phyloP scores from a whole-genome alignment of 1,140 invertebrate genomes.

The Triops cancriformis region DNA sequence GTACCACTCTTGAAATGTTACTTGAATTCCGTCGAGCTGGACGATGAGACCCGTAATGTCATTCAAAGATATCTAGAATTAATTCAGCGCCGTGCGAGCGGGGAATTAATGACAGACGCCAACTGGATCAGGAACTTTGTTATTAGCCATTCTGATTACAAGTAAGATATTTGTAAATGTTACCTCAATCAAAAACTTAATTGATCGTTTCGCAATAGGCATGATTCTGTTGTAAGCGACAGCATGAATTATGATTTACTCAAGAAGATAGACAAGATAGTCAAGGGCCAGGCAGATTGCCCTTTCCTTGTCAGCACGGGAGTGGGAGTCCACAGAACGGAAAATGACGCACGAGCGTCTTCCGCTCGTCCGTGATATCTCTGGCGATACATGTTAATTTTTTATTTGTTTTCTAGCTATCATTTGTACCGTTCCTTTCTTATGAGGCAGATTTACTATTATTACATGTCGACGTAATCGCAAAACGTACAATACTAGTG shows the following conservation, averaged over 20 bases:
- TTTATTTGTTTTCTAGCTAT: too few relatives aligned
- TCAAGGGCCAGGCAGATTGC: conserved; percentile 58
- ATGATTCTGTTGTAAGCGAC: conserved; percentile 83
- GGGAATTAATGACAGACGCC: conserved; percentile 76
- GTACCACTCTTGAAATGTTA: conserved; percentile 89
- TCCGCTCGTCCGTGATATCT: too few relatives aligned
- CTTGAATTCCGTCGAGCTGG: conserved; percentile 84
- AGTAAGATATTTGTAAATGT: conserved; percentile 32
- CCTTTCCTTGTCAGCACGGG: conserved; percentile 49
- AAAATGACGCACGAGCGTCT: conserved; percentile 27
- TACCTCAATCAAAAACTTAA: too few relatives aligned
- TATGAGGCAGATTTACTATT: too few relatives aligned
- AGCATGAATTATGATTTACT: conserved; percentile 89
- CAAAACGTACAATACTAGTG: too few relatives aligned
- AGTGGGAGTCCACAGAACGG: conserved; percentile 35
- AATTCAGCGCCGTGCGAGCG: conserved; percentile 80
- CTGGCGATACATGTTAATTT: too few relatives aligned
- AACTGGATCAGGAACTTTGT: conserved; percentile 90
- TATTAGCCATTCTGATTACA: conserved; percentile 76
- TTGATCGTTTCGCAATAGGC: conserved; percentile 44
- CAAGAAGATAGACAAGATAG: conserved; percentile 61
- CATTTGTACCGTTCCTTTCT: too few relatives aligned
- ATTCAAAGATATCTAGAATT: conserved; percentile 93
- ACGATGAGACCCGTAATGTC: conserved; percentile 78
- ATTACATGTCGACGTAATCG: too few relatives aligned